A percentile compares a stretch with the other conserved stretches of the same genome.
These are phyloP conservation scores for Campoplex nolae DNA, from an alignment of 2,888 invertebrate species.

Conservation along the genomic window DNA sequence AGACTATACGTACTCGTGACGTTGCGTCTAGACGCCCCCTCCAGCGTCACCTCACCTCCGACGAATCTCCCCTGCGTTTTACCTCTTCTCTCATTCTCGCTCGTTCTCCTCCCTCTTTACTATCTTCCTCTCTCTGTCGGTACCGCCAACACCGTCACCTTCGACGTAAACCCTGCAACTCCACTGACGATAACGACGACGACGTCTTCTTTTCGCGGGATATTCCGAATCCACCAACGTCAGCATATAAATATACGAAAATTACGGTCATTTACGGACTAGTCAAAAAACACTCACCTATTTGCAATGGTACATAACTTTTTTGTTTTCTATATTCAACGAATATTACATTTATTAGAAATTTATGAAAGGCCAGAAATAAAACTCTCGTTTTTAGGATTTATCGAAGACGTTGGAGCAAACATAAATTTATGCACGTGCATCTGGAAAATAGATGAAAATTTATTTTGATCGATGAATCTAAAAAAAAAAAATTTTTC, in stretches of 20 bases:
- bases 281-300: background rate
- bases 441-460: no score
- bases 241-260: conserved; percentile 17
- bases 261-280: conserved; percentile 5
- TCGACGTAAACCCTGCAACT: conserved; percentile 50
- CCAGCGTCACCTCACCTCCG: conserved; percentile 74
- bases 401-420: no score
- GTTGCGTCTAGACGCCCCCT: conserved; percentile 84
- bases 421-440: no score
- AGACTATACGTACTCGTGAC: conserved; percentile 82
- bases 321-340: background rate
- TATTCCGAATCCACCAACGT: conserved; percentile 57
- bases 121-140: conserved; percentile 31
- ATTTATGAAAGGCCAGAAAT: no score
- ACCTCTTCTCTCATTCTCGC: conserved; percentile 39
- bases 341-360: background rate
- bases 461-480: no score
- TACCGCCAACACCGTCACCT: conserved; percentile 45
- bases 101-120: conserved; percentile 33
- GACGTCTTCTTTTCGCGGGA: conserved; percentile 53
- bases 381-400: no score
- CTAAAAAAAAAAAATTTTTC: no score
- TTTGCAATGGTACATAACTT: background rate
- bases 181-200: conserved; percentile 54
- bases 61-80: conserved; percentile 38